These are phyloP conservation scores for Pyralis farinalis DNA, from an alignment of 2,888 invertebrate species.

Conservation along the genomic window DNA sequence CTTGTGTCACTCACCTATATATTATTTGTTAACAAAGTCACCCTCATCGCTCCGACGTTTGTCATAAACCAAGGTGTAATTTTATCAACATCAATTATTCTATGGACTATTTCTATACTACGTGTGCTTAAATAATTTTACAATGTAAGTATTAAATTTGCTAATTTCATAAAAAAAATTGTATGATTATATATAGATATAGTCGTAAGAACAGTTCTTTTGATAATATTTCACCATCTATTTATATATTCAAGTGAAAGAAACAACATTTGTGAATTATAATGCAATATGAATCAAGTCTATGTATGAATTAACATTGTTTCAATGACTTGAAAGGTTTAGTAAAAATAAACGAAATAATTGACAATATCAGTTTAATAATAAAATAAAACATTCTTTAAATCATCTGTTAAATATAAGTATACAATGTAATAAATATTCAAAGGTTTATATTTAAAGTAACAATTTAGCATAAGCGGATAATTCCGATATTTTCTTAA, in stretches of 20 bases:
- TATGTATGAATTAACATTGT: background rate
- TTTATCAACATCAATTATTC: too few relatives aligned
- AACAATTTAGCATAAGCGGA: conserved; percentile 15
- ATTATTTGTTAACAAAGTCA: conserved; percentile 27
- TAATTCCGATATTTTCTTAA: conserved; percentile 1
- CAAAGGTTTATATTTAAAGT: conserved; percentile 13
- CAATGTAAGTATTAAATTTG: too few relatives aligned
- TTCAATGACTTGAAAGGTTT: conserved; percentile 6
- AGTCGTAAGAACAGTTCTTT: too few relatives aligned
- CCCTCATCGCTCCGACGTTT: conserved; percentile 29
- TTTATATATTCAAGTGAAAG: conserved; percentile 2
- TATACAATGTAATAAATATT: conserved; percentile 17
- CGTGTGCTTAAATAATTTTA: too few relatives aligned
- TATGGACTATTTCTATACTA: too few relatives aligned
- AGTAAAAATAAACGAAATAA: conserved; percentile 16
- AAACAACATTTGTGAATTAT: background rate
- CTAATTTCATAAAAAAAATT: too few relatives aligned
- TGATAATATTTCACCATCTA: too few relatives aligned
- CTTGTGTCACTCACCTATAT: conserved; percentile 78
- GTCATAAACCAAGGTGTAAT: background rate
- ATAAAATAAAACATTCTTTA: conserved; percentile 27
- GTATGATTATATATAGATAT: too few relatives aligned
- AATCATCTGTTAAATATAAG: conserved; percentile 11
- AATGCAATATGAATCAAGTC: background rate
- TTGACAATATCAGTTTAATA: conserved; percentile 24